These are phyloP conservation scores for Branchinecta lindahli DNA, from an alignment of 1,140 invertebrate species.

Conservation along the genomic window DNA sequence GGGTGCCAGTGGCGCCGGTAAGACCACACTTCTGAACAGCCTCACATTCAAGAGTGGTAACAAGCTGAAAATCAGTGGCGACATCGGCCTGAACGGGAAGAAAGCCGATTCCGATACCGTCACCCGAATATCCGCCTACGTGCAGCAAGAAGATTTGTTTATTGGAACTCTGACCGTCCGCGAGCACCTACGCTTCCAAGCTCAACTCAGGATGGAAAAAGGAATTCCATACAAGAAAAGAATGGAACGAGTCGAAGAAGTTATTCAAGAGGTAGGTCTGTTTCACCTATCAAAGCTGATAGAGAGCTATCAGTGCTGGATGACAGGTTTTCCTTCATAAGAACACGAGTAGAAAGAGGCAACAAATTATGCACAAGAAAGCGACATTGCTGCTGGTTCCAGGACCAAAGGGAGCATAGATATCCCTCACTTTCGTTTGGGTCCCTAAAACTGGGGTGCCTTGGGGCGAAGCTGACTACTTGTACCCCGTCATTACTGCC, in stretches of 20 bases:
- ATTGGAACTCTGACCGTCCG: slow-evolving; percentile 76
- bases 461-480: no score
- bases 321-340: background rate
- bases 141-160: slow-evolving; percentile 83
- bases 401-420: no score
- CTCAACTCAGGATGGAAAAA: slow-evolving; percentile 78
- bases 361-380: no score
- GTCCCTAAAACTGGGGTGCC: no score
- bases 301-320: background rate
- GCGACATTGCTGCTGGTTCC: no score
- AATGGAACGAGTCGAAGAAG: slow-evolving; percentile 69
- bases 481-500: no score
- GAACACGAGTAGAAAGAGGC: no score
- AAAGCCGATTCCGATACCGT: slow-evolving; percentile 38
- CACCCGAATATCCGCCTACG: slow-evolving; percentile 70
- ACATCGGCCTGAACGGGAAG: slow-evolving; percentile 24
- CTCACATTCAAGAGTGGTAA: slow-evolving; percentile 59
- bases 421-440: no score
- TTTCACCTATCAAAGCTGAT: background rate
- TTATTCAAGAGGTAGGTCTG: slow-evolving; percentile 58
- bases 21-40: slow-evolving; percentile 84
- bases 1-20: slow-evolving; percentile 88
- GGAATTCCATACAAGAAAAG: slow-evolving; percentile 55
- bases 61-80: slow-evolving; percentile 43
- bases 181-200: slow-evolving; percentile 83